Evolutionary conservation across 2,888 invertebrate genomes (phyloP).

Genomic region (Aporophyla lueneburgensis): DNA sequence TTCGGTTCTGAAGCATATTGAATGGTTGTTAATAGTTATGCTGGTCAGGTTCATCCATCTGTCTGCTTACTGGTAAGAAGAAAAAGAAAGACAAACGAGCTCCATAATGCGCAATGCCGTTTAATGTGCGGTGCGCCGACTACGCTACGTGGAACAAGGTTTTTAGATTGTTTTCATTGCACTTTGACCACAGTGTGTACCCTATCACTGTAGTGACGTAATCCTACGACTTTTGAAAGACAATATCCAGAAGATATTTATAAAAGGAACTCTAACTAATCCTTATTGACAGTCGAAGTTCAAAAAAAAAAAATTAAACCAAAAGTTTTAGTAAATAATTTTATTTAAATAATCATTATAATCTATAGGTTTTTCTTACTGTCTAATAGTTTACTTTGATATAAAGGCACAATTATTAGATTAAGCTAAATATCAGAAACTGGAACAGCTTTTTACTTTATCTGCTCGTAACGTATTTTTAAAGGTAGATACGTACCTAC

Average conservation of each 20-base stretch:
- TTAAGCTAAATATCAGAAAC: not conserved
- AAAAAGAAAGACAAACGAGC: no score
- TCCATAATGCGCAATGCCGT: no score
- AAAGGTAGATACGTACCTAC: not conserved
- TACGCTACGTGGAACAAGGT: not conserved
- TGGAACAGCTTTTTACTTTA: not conserved
- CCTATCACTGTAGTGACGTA: not conserved
- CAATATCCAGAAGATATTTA: not conserved
- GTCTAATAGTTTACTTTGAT: not conserved
- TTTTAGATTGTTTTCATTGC: not conserved
- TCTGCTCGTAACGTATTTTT: not conserved
- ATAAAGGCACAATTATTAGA: constrained; percentile 37
- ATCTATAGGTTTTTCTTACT: not conserved
- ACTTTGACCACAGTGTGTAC: not conserved
- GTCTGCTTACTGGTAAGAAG: not conserved
- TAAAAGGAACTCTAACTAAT: not conserved
- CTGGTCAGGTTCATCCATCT: not conserved
- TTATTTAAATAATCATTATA: constrained; percentile 10
- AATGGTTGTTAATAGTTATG: no score
- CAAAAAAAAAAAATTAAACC: not conserved
- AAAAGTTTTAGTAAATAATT: constrained; percentile 4
- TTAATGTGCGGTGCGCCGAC: not conserved
- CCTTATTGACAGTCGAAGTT: not conserved
- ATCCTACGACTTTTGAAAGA: no score
- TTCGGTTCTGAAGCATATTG: no score